Evolutionary conservation across 2,888 invertebrate species (phyloP), one percentile per base, ranked within the genome.

Genomic region (Meta bourneti): DNA sequence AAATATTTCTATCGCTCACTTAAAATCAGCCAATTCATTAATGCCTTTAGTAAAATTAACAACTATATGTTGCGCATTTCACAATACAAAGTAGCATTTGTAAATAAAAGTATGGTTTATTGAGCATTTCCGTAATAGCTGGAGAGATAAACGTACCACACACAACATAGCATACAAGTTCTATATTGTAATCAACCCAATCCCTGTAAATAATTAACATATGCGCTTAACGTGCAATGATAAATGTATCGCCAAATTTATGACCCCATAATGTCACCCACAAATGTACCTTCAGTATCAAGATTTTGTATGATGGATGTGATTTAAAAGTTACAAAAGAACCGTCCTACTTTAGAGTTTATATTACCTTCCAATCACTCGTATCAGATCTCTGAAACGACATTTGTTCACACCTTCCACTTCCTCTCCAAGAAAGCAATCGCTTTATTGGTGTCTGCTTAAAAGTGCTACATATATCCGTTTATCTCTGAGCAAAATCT

Each of bases 401-500:
- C 84, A 84, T 74, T 75, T 84, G 74, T 84, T 84, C 84, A 54
- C 84, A 16, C 84, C 61, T 61, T 61, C 5, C 16, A 75, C 75
- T 75, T 54, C 75, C 75, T 75, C 48, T 49, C 34, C 61, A n/a
- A 72, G 34, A 82, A 82, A 72, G 82, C 71, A 82, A 84, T 84
- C 74, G 54, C 84, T 75, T 75, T 48, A 84, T 84, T 84, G 74
- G 84, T 75, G 19, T 72, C 48, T 34, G 61, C 13, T 75, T 84
- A 84, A 49, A 75, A 75, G 84, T 84, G 84, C 54, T 75, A 84
- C 75, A 84, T 84, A 74, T 75, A 75, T 48, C 61, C 72, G 8
- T 61, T 61, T 75, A 84, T 84, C 84, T 75, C 16, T 9, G 20
- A 75, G 61, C 19, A 51, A 84, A 84, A 84, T 84, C 84, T 84